Evolutionary conservation across 2,797 vertebrate species (phyloP), one percentile per base, ranked within the genome.

Genomic region (Amblyopsis hoosieri): DNA sequence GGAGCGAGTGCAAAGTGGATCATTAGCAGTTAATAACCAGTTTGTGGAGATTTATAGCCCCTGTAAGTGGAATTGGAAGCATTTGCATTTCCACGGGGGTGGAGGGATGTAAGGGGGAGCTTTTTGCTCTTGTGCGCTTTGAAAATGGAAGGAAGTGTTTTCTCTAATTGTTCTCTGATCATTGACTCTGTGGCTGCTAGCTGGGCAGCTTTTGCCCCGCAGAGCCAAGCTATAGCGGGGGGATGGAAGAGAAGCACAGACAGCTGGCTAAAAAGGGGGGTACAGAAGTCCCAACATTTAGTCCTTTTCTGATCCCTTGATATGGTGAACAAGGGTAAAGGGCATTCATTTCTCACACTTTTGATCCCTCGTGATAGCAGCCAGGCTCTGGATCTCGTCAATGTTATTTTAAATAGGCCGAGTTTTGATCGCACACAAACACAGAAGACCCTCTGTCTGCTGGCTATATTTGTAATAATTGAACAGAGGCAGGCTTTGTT

Each of bases 351-450:
- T 77, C 73, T 75, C 74, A 10, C 64, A 71, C 79, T 79, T 70
- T 67, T 64, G 62, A 77, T 75, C 74, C 67, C 17, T 54, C 45
- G 12, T 80, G 68, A 69, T 72, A 77, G 76, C 75, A 65, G 79
- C 65, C 78, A 84, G 82, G 76, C 70, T 61, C 54, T 3, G 83
- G 79, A 72, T 81, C 79, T 75, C 74, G 78, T 81, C 77, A 14
- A 85, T 83, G 82, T 87, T 89, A 90, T 86, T 80, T 83, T 86
- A 89, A 89, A 87, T 72, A 54, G 42, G 67, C 67, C 80, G 75
- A 69, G 66, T 84, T 80, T 68, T 48, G 76, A 76, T 87, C 76
- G 8, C 37, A 37, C 37, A 37, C 37, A 9, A 6, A 37, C 9
- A 9, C 37, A 37, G 37, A 19, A 5, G 64, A 62, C 75, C 69